Percentiles rank a stretch among this genome's conserved stretches.
phyloP scores from a whole-genome alignment of 2,113 vertebrate genomes.

The Aleadryas rufinucha region DNA sequence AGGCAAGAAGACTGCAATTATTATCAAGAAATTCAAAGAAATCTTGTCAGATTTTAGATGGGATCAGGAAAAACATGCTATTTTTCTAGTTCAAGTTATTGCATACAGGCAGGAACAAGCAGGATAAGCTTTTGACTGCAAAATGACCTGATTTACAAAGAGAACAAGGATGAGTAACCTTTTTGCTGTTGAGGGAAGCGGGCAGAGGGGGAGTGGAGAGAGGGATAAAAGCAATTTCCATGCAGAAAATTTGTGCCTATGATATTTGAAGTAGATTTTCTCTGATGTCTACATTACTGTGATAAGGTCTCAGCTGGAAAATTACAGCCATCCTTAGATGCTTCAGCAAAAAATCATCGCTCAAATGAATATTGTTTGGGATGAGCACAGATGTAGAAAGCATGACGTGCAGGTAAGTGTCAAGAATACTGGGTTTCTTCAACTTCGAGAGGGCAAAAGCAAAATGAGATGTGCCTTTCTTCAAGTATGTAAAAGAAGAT shows the following conservation, averaged over 20 bases:
- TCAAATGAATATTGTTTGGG: background rate
- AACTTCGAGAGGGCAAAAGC: background rate
- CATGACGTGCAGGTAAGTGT: background rate
- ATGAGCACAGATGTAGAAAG: background rate
- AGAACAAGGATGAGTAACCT: background rate
- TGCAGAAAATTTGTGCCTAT: background rate
- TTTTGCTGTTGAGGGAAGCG: background rate
- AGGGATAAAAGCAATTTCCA: background rate
- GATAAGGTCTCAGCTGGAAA: background rate
- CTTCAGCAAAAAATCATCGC: background rate
- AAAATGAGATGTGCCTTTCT: background rate
- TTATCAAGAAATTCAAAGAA: background rate
- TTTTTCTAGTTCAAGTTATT: background rate
- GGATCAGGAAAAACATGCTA: fast-evolving
- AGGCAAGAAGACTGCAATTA: background rate
- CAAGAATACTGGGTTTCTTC: background rate
- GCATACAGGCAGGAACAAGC: background rate
- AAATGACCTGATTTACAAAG: background rate
- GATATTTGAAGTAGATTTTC: background rate
- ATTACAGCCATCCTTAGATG: background rate
- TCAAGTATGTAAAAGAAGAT: background rate
- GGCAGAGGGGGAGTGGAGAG: fast-evolving
- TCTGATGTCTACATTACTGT: background rate
- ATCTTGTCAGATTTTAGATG: background rate
- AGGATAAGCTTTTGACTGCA: background rate